Evolutionary conservation across 2,888 invertebrate genomes (phyloP).

Genomic region (Melanchra persicariae): DNA sequence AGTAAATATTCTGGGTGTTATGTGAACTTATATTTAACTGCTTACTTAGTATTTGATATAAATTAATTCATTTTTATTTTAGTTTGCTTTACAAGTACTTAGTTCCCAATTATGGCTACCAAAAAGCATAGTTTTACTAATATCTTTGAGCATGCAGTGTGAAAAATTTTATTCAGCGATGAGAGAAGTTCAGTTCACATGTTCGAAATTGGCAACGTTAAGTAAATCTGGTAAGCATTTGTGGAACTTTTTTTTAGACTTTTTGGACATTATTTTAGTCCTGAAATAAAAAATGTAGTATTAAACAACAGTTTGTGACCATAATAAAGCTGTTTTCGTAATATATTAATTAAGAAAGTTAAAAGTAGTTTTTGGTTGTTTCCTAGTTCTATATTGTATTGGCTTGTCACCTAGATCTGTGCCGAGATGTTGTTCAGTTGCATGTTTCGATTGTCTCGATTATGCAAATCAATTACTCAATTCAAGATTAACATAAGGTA

Average conservation of each 20-base stretch:
- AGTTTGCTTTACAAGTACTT: conserved; percentile 29
- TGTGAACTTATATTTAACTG: too few species aligned
- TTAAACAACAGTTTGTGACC: not conserved
- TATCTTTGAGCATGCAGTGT: conserved; percentile 30
- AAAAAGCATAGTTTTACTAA: conserved; percentile 34
- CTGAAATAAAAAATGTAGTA: too few species aligned
- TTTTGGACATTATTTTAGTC: not conserved
- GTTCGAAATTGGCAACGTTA: not conserved
- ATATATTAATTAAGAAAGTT: too few species aligned
- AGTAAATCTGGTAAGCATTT: conserved; percentile 15
- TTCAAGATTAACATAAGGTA: too few species aligned
- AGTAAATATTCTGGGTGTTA: not conserved
- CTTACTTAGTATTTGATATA: too few species aligned
- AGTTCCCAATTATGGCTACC: conserved; percentile 25
- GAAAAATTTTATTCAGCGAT: conserved; percentile 31
- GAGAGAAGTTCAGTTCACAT: conserved; percentile 5
- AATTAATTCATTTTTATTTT: not conserved
- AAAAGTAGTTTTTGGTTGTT: too few species aligned
- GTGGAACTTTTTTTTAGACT: not conserved
- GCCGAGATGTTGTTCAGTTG: too few species aligned
- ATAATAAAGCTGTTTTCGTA: not conserved
- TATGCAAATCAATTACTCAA: too few species aligned
- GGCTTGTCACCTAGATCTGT: too few species aligned
- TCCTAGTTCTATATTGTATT: too few species aligned
- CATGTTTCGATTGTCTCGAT: too few species aligned